These are phyloP conservation scores for Acrocera orbiculus DNA, from an alignment of 2,888 invertebrate species.

Conservation along the genomic window DNA sequence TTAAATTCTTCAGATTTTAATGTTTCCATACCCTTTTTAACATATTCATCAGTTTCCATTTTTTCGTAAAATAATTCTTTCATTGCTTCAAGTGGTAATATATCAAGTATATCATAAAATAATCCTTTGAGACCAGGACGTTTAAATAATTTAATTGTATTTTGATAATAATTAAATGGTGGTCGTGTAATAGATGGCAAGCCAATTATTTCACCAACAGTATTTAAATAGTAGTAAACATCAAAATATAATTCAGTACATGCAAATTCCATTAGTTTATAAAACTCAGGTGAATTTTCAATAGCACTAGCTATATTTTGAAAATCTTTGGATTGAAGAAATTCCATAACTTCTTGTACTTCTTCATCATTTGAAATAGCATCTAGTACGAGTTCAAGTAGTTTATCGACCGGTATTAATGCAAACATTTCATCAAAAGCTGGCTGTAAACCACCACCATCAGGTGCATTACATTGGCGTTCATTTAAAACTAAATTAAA, in stretches of 20 bases:
- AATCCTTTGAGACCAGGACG: conserved; percentile 7
- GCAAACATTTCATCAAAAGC: conserved; percentile 6
- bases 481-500: not conserved
- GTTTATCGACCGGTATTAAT: conserved; percentile 7
- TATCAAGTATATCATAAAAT: conserved; percentile 7
- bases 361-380: conserved; percentile 9
- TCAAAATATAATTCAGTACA: conserved; percentile 8
- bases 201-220: conserved; percentile 5
- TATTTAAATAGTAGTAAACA: conserved; percentile 5
- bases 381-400: conserved; percentile 7
- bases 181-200: conserved; percentile 6
- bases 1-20: conserved; percentile 7
- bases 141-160: not conserved
- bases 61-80: conserved; percentile 6
- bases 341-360: conserved; percentile 9
- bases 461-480: conserved; percentile 10
- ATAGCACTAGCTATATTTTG: conserved; percentile 3
- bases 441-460: conserved; percentile 9
- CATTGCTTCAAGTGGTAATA: conserved; percentile 5
- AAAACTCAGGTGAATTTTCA: conserved; percentile 3
- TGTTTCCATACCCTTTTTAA: conserved; percentile 6
- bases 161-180: not conserved
- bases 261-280: conserved; percentile 4
- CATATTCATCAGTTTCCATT: conserved; percentile 7
- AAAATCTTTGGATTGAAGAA: conserved; percentile 8